phyloP scores from a whole-genome alignment of 1,140 invertebrate species.

The Drosophila gunungcola region DNA sequence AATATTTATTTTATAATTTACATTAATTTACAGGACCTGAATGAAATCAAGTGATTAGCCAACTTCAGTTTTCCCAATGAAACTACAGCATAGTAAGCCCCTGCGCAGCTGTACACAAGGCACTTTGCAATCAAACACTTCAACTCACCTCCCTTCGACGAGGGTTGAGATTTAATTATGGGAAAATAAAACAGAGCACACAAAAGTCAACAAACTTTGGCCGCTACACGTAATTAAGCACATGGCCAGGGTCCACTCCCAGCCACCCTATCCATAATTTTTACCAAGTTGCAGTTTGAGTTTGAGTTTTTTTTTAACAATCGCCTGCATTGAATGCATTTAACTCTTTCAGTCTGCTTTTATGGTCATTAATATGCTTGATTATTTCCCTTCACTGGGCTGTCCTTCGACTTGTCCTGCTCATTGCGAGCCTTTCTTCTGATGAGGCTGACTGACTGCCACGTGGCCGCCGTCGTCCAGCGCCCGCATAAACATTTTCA shows the following conservation, averaged over 20 bases:
- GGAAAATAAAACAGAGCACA: conserved; percentile 65
- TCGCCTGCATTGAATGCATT: conserved; percentile 61
- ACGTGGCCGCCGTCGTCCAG: conserved; percentile 71
- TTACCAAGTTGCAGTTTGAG: conserved; percentile 14
- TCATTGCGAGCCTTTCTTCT: conserved; percentile 29
- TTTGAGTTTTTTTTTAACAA: conserved; percentile 8
- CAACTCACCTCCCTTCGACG: conserved; percentile 6
- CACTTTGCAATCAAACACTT: conserved; percentile 13
- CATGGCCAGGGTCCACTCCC: conserved; percentile 50
- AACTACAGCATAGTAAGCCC: conserved; percentile 7
- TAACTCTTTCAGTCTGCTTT: conserved; percentile 75
- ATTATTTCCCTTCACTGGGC: conserved; percentile 76
- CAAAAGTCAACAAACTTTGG: conserved; percentile 71
- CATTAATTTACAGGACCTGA: neutral
- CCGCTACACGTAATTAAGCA: conserved; percentile 74
- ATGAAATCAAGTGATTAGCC: neutral
- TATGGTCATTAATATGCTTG: conserved; percentile 83
- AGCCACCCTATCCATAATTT: conserved; percentile 17
- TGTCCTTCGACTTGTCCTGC: conserved; percentile 39
- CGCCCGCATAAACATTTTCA: conserved; percentile 81
- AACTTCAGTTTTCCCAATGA: neutral
- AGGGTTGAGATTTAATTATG: conserved; percentile 81
- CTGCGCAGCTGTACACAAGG: conserved; percentile 39
- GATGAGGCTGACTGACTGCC: conserved; percentile 40
- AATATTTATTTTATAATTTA: too few species aligned